Conservation (phyloP, 2,888 invertebrate species). For the Baronia brevicornis region DNA sequence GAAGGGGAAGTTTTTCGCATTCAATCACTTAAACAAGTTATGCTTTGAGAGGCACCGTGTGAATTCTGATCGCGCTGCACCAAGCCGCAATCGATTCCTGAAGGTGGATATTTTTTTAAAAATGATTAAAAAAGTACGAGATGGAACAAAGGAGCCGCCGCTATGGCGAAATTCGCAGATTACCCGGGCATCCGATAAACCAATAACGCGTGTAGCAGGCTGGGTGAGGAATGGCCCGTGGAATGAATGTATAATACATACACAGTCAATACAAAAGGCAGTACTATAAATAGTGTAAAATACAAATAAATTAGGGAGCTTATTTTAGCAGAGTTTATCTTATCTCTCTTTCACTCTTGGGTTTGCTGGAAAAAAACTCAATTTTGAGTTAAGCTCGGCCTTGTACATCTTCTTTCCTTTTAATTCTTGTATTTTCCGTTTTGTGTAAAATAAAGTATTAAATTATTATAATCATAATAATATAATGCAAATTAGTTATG, state of each 20-base stretch:
- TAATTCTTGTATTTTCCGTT: no score
- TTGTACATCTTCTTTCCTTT: no score
- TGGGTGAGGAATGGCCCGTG: conserved; percentile 32
- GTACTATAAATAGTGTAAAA: background rate
- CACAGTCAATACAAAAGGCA: background rate
- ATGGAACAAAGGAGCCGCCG: conserved; percentile 61
- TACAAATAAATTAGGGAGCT: background rate
- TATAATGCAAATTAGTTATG: no score
- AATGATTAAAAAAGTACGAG: conserved; percentile 42
- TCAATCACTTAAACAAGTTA: conserved; percentile 39
- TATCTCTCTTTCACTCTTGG: no score
- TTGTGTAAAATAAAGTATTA: no score
- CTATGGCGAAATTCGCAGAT: conserved; percentile 66
- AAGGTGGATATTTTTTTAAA: conserved; percentile 59
- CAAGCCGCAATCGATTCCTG: conserved; percentile 54
- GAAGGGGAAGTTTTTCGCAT: no score
- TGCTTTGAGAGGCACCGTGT: conserved; percentile 65
- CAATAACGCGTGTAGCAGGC: conserved; percentile 54
- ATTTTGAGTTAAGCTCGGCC: no score
- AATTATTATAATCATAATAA: no score
- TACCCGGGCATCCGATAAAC: conserved; percentile 68
- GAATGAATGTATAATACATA: conserved; percentile 1
- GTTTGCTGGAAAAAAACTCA: no score
- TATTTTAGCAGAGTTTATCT: no score
- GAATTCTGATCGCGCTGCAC: conserved; percentile 50